phyloP scores from a whole-genome alignment of 2,797 vertebrate species.

The Phylloscopus collybita region DNA sequence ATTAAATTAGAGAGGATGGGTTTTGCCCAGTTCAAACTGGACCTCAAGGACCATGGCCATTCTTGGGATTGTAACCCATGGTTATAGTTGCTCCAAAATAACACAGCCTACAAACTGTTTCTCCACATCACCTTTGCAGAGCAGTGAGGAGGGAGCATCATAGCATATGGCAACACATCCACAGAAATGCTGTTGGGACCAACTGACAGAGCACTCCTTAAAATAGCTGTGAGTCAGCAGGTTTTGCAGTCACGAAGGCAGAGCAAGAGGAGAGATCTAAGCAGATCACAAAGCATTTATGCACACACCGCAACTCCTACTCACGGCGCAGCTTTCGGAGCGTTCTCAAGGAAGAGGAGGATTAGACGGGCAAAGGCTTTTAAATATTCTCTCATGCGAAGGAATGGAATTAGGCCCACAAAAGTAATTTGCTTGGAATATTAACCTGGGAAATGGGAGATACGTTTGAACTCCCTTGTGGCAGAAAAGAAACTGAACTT shows the following conservation, averaged over 20 bases:
- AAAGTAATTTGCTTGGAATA: constrained; percentile 67
- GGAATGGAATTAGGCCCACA: constrained; percentile 39
- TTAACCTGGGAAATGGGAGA: constrained; percentile 64
- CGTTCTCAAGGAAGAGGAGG: constrained; percentile 8
- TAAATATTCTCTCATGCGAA: constrained; percentile 23
- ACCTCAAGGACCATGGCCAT: not conserved
- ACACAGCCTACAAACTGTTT: not conserved
- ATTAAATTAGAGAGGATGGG: not conserved
- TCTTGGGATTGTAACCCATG: not conserved
- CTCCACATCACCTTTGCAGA: not conserved
- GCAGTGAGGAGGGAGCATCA: not conserved
- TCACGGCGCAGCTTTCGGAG: not conserved
- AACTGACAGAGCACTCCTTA: not conserved
- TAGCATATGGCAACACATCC: not conserved
- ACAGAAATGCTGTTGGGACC: not conserved
- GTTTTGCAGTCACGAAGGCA: not conserved
- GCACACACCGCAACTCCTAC: not conserved
- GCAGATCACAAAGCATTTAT: not conserved
- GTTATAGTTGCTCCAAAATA: not conserved
- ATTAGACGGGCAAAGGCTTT: constrained; percentile 43
- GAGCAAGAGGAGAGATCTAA: not conserved
- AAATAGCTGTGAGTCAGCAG: not conserved
- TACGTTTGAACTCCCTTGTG: constrained; percentile 8
- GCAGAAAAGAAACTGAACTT: constrained; percentile 35
- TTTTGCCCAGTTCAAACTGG: not conserved